Evolutionary conservation across 1,140 invertebrate genomes (phyloP).

Genomic region (Pseudachorutes palmiensis): DNA sequence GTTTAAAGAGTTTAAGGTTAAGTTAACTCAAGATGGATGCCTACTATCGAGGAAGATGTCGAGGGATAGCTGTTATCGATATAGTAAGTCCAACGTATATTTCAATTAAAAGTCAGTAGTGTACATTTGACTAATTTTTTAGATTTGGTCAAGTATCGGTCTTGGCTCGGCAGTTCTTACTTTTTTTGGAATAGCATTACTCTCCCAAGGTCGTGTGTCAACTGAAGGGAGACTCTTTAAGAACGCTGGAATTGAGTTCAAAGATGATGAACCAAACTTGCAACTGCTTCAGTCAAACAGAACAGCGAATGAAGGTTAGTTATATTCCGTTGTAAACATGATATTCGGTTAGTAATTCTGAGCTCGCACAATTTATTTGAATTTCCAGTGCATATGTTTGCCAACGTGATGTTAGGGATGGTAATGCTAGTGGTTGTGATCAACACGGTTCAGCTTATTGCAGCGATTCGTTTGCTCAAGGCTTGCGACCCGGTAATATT

Average conservation of each 20-base stretch:
- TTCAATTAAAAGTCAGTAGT: not conserved
- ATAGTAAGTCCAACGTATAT: not conserved
- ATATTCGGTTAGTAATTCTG: not conserved
- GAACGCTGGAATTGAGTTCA: not conserved
- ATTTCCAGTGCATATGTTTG: constrained; percentile 6
- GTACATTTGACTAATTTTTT: not conserved
- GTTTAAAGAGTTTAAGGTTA: too few relatives aligned
- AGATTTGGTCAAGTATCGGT: constrained; percentile 19
- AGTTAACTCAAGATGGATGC: too few relatives aligned
- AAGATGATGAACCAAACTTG: not conserved
- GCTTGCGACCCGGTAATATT: constrained; percentile 12
- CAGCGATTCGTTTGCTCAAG: constrained; percentile 13
- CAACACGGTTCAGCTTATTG: constrained; percentile 12
- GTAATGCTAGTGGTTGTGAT: constrained; percentile 11
- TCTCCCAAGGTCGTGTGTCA: not conserved
- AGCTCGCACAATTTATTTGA: not conserved
- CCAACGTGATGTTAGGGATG: constrained; percentile 11
- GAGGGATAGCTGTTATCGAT: constrained; percentile 13
- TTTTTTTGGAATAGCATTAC: constrained; percentile 12
- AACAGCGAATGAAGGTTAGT: not conserved
- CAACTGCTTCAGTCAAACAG: not conserved
- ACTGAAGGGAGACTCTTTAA: not conserved
- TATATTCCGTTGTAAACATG: too few relatives aligned
- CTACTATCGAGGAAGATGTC: constrained; percentile 9
- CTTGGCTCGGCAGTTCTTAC: constrained; percentile 13